A percentile compares a stretch with the other conserved stretches of the same genome.
phyloP scores from a whole-genome alignment of 2,888 invertebrate species.

The Stenotaenia linearis region DNA sequence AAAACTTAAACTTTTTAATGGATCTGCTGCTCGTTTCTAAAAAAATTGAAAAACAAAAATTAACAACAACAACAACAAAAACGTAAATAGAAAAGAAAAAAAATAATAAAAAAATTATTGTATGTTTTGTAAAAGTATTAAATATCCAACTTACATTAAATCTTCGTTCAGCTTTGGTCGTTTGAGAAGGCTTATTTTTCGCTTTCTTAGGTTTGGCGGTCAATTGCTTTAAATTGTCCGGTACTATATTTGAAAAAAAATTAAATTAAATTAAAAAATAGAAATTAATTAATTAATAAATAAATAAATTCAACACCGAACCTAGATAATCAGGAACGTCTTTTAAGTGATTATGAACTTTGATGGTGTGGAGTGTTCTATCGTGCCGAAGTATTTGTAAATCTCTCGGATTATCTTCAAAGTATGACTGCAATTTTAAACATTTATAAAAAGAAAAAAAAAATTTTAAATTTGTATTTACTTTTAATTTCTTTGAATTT shows the following conservation, averaged over 20 bases:
- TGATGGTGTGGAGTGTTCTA: constrained; percentile 71
- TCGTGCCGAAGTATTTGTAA: constrained; percentile 66
- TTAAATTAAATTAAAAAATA: neutral
- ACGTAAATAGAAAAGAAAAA: too few relatives aligned
- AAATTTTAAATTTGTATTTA: constrained; percentile 41
- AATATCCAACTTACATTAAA: constrained; percentile 11
- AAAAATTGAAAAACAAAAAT: constrained; percentile 38
- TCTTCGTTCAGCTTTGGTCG: constrained; percentile 40
- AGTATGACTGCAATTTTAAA: constrained; percentile 62
- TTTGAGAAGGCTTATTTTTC: constrained; percentile 24
- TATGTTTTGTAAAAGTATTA: too few relatives aligned
- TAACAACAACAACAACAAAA: constrained; percentile 32
- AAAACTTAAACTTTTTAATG: constrained; percentile 61
- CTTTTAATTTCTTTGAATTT: constrained; percentile 83
- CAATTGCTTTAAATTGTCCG: neutral
- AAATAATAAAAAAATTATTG: too few relatives aligned
- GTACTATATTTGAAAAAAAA: too few relatives aligned
- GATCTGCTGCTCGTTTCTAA: constrained; percentile 62
- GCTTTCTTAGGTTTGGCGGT: constrained; percentile 27
- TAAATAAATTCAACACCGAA: too few relatives aligned
- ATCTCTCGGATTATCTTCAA: constrained; percentile 86
- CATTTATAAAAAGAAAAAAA: neutral
- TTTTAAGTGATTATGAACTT: constrained; percentile 73
- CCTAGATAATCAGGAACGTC: constrained; percentile 86
- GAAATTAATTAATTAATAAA: neutral